phyloP scores from a whole-genome alignment of 2,113 vertebrate species.

The Dicerorhinus sumatrensis region DNA sequence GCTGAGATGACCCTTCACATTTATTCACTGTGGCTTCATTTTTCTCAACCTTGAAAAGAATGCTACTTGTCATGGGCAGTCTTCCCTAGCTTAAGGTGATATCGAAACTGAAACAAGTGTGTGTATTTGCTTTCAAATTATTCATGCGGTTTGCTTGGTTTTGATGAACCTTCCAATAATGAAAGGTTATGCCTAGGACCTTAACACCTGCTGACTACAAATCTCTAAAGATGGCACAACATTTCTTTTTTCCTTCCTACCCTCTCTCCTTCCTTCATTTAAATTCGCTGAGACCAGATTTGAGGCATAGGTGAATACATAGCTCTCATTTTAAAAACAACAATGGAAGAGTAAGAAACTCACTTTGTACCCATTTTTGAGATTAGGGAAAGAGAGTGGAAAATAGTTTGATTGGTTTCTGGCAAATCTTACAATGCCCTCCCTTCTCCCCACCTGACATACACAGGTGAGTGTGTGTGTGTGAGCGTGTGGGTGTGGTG shows the following conservation, averaged over 20 bases:
- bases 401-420: not conserved
- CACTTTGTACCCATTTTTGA: not conserved
- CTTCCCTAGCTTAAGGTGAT: not conserved
- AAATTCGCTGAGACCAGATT: not conserved
- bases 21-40: not conserved
- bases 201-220: not conserved
- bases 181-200: not conserved
- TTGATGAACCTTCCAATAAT: not conserved
- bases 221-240: conserved; percentile 28
- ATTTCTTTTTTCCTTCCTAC: not conserved
- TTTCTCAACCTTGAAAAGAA: not conserved
- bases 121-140: not conserved
- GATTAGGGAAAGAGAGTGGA: not conserved
- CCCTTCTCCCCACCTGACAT: not conserved
- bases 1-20: accelerated
- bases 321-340: conserved; percentile 46
- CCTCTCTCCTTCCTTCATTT: not conserved
- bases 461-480: not conserved
- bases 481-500: not conserved
- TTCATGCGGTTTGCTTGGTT: not conserved
- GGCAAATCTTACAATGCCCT: not conserved
- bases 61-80: not conserved
- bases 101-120: not conserved
- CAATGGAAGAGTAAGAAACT: not conserved
- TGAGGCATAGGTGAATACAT: not conserved